A percentile compares a stretch with the other conserved stretches of the same genome.
Evolutionary conservation across 2,113 vertebrate species (phyloP).

Genomic region (Dryoscopus gambensis): DNA sequence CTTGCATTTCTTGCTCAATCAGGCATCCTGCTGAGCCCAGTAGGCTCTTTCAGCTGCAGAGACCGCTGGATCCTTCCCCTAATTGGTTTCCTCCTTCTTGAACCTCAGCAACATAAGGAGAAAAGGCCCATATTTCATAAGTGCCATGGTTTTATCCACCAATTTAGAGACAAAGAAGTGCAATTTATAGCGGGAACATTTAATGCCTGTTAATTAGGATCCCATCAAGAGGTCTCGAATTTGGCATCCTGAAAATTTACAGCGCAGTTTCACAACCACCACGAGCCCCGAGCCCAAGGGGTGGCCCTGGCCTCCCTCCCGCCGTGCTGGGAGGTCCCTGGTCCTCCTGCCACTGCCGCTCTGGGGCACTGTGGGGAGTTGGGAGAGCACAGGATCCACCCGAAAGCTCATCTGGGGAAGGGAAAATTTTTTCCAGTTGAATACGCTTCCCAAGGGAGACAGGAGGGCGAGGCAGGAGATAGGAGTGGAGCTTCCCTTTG

Average conservation of each 20-base stretch:
- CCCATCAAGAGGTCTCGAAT: background rate
- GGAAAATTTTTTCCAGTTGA: background rate
- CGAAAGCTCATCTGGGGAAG: background rate
- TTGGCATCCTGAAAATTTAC: background rate
- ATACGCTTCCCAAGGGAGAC: background rate
- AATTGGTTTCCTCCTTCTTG: background rate
- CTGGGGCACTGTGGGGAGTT: accelerated
- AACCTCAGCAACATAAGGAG: background rate
- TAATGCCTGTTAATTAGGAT: conserved; percentile 36
- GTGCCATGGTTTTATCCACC: conserved; percentile 20
- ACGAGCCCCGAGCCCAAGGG: background rate
- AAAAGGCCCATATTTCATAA: conserved; percentile 32
- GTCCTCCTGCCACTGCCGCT: background rate
- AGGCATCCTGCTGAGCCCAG: background rate
- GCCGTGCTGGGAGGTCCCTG: background rate
- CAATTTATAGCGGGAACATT: conserved; percentile 37
- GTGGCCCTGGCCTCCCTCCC: background rate
- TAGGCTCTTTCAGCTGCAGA: background rate
- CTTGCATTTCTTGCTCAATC: background rate
- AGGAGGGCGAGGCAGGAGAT: background rate
- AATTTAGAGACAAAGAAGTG: conserved; percentile 43
- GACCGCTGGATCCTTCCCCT: background rate
- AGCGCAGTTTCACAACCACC: background rate
- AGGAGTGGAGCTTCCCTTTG: background rate
- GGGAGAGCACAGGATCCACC: background rate